phyloP scores from a whole-genome alignment of 2,113 vertebrate genomes.

The Heliornis fulica region DNA sequence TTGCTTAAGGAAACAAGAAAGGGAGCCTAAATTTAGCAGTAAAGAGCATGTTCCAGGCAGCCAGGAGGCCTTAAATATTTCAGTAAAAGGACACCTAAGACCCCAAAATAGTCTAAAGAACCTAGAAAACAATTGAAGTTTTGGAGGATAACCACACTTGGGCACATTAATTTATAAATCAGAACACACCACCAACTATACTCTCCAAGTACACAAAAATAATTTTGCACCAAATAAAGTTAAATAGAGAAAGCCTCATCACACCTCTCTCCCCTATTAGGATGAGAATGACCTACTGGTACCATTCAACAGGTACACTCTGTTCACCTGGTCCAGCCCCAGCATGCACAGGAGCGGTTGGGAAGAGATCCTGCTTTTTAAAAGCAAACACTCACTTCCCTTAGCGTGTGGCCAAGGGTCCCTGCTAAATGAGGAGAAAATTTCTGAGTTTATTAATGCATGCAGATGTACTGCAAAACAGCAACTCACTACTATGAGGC shows the following conservation, averaged over 20 bases:
- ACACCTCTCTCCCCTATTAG: not conserved
- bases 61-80: not conserved
- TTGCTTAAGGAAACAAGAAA: not conserved
- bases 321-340: not conserved
- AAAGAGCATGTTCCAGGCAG: not conserved
- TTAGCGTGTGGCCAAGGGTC: not conserved
- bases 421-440: not conserved
- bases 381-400: not conserved
- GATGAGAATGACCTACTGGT: not conserved
- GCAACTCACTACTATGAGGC: not conserved
- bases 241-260: not conserved
- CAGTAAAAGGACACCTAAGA: not conserved
- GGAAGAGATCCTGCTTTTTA: not conserved
- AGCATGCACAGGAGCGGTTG: rapidly evolving
- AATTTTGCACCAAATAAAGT: too few relatives aligned
- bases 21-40: not conserved
- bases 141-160: not conserved
- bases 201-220: not conserved
- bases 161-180: not conserved
- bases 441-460: not conserved
- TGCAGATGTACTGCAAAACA: not conserved
- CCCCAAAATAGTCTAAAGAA: not conserved
- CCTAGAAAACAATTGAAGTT: not conserved
- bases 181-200: not conserved
- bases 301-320: not conserved